Evolutionary conservation across 2,113 vertebrate species (phyloP).

Genomic region (Peromyscus leucopus): DNA sequence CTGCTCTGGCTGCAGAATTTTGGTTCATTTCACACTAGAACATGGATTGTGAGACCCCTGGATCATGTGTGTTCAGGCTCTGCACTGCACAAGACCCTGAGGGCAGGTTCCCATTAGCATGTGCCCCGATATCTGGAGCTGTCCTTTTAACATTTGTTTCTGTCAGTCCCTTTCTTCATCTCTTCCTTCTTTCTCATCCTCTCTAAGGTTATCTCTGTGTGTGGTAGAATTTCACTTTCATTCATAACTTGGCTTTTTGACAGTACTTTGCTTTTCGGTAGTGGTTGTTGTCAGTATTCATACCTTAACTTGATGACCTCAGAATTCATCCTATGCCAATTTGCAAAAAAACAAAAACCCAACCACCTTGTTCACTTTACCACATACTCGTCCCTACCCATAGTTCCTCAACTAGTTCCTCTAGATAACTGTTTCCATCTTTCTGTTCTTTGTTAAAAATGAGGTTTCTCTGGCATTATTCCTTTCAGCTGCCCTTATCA

Average conservation of each 20-base stretch:
- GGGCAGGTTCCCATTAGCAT: not conserved
- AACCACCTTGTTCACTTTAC: not conserved
- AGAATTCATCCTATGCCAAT: not conserved
- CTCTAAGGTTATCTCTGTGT: not conserved
- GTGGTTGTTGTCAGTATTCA: not conserved
- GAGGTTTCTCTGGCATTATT: not conserved
- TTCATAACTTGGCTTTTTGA: not conserved
- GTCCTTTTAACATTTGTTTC: not conserved
- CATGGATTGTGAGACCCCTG: not conserved
- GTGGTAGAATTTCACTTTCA: slow-evolving; percentile 24
- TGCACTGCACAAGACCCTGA: not conserved
- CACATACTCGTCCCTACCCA: no score
- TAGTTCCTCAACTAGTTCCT: not conserved
- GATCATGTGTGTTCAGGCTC: not conserved
- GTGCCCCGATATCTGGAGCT: not conserved
- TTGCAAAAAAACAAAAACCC: not conserved
- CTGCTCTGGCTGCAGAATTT: not conserved
- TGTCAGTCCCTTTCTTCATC: not conserved
- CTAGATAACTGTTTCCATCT: not conserved
- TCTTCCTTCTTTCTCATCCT: not conserved
- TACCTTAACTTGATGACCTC: not conserved
- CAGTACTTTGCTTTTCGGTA: not conserved
- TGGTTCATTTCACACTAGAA: not conserved
- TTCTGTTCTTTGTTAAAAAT: not conserved
- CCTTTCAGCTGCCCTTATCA: no score